Evolutionary conservation across 2,113 vertebrate species (phyloP), one percentile per base, ranked within the genome.

Genomic region (Acanthochromis polyacanthus): DNA sequence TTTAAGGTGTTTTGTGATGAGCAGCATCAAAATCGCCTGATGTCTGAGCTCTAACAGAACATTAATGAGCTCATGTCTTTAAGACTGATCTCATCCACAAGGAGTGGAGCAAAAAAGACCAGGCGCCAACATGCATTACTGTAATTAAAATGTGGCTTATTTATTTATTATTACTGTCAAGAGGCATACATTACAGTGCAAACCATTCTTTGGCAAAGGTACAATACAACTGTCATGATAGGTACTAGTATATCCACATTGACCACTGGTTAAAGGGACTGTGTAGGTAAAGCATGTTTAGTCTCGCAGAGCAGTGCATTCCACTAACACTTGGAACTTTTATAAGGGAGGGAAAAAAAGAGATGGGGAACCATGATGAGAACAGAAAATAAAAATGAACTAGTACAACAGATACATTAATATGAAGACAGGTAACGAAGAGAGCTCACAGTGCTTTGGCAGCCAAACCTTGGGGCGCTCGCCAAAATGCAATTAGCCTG

Each of bases 151-250:
- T 71, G 93, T 91, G 91, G 91, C 91, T 91, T 92, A 79, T 87
- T 88, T 87, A 72, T 91, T 89, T 84, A 88, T 85, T 92, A 92
- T 94, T 90, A 90, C 88, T 93, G 88, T 91, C 67, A 80, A 94
- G 88, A 95, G 89, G 91, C 92, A 92, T 93, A 95, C 90, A 93
- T 93, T 91, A 93, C 94, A 95, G 94, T 95, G 95, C 95, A 95
- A 95, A 95, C 92, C 92, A 88, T 89, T 95, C 92, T 95, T 95
- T 95, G 94, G 95, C 92, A 94, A 93, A 94, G 90, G 64, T 91
- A 95, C 91, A 95, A 94, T 87, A 94, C 88, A 88, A 91, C 89
- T 91, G 91, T 93, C 91, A 89, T 45, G 81, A 90, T 84, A 85
- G 89, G 83, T 82, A 78, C 86, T 73, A 71, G 71, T 66, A 69